phyloP scores from a whole-genome alignment of 2,797 vertebrate species.

The Nyctibius grandis region DNA sequence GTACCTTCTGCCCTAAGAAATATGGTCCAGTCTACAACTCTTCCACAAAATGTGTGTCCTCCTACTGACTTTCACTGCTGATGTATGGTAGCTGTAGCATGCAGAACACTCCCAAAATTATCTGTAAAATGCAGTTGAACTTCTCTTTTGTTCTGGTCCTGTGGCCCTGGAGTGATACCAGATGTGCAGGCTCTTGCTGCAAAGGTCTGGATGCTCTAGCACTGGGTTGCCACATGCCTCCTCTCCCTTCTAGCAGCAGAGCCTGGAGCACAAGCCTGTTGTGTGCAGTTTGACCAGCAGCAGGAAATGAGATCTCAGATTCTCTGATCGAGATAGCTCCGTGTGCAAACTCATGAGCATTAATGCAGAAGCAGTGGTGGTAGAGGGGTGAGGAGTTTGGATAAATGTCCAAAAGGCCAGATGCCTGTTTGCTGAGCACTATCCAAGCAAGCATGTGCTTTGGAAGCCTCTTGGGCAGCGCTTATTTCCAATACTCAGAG shows the following conservation, averaged over 20 bases:
- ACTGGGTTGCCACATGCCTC: background rate
- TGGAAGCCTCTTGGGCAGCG: background rate
- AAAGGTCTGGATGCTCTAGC: background rate
- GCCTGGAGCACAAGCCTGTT: background rate
- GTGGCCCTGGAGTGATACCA: background rate
- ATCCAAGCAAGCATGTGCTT: background rate
- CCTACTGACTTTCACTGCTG: background rate
- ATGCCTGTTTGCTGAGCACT: background rate
- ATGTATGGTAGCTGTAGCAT: background rate
- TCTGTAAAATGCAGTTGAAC: background rate
- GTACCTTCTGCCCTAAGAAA: background rate
- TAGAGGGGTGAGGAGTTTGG: background rate
- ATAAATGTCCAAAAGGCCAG: background rate
- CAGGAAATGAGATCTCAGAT: slow-evolving; percentile 38
- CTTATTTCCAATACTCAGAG: background rate
- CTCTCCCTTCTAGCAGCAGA: background rate
- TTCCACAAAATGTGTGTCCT: background rate
- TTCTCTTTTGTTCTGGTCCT: background rate
- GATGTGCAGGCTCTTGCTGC: background rate
- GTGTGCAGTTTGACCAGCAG: background rate
- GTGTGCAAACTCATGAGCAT: background rate
- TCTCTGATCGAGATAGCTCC: background rate
- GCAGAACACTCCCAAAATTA: background rate
- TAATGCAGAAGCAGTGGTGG: background rate
- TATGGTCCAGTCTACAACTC: background rate